Base-by-base conservation (phyloP, 2,888 invertebrate genomes). In the Caenorhabditis sp. region DNA sequence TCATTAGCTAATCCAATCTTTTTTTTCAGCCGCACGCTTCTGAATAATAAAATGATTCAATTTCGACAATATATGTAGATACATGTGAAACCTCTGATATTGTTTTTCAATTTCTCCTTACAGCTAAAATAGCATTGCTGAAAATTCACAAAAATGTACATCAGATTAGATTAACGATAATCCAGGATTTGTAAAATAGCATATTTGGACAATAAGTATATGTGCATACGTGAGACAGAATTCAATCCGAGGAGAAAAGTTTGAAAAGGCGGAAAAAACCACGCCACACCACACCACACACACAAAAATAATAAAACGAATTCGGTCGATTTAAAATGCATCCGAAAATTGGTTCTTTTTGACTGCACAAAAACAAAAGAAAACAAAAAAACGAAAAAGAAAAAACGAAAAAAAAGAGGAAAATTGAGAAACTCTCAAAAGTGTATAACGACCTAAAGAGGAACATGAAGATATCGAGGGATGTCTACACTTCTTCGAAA, bases 1-100 rank as follows among this genome's bases (percentile, higher is more conserved):
- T 43, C 43, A 43, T 43, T 43, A 43, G 43, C 43, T 43, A 43
- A 43, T 43, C 43, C 43, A 43, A 43, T 43, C 43, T 43, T 43
- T 43, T 43, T 43, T 43, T 43, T 43, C 43, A 43, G 43, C 43
- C 43, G 43, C 43, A 17, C 43, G 43, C 43, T 43, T 43, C 43
- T 43, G 43, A 43, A 43, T 43, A 43, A 43, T 43, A 43, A 43
- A 43, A 43, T 43, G 43, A 43, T 43, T 43, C 43, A 43, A 43
- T 43, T 43, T 43, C 43, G 43, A 10, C 43, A 43, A 43, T 43
- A 17, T 43, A 43, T 43, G 31, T 31, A 31, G 31, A 43, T 43
- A 17, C 14, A 43, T 43, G 43, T 43, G 43, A 43, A 43, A 43
- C 43, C 43, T 43, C 43, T 43, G 14, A 43, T 43, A 6, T 43